These are phyloP conservation scores for Anniella stebbinsi DNA, from an alignment of 2,797 vertebrate species.

Conservation along the genomic window DNA sequence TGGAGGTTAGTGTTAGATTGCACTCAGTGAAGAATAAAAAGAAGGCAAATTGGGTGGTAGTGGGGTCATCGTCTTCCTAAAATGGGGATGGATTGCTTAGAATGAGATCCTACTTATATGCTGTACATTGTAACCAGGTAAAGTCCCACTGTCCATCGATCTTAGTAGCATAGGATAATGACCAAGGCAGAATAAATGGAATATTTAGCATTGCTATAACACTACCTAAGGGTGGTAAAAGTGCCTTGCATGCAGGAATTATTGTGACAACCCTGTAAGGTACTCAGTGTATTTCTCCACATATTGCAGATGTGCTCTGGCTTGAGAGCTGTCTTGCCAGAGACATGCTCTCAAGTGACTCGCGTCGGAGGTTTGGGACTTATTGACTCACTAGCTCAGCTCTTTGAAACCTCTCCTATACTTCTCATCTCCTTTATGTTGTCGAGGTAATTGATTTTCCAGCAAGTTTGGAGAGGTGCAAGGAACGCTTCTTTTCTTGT, in stretches of 20 bases:
- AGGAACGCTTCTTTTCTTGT: neutral
- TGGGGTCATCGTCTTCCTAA: neutral
- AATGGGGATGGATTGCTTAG: neutral
- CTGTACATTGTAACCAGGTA: neutral
- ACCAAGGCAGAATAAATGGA: too few species aligned
- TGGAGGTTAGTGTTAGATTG: neutral
- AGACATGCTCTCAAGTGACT: neutral
- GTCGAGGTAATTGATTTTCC: neutral
- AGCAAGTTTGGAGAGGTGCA: neutral
- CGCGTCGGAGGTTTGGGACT: too few species aligned
- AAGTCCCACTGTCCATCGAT: neutral
- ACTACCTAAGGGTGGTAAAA: neutral
- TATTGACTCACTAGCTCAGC: neutral
- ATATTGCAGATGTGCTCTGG: neutral
- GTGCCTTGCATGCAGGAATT: neutral
- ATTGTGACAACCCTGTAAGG: neutral
- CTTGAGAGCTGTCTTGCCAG: neutral
- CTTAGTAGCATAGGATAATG: neutral
- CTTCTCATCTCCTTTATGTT: neutral
- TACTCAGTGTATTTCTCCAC: neutral
- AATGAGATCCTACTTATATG: neutral
- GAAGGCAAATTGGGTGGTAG: neutral
- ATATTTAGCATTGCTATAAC: neutral
- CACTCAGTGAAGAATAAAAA: neutral
- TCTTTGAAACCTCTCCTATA: neutral